Evolutionary conservation across 2,888 invertebrate genomes (phyloP), one percentile per base, ranked within the genome.

Genomic region (Nomada ruficornis): DNA sequence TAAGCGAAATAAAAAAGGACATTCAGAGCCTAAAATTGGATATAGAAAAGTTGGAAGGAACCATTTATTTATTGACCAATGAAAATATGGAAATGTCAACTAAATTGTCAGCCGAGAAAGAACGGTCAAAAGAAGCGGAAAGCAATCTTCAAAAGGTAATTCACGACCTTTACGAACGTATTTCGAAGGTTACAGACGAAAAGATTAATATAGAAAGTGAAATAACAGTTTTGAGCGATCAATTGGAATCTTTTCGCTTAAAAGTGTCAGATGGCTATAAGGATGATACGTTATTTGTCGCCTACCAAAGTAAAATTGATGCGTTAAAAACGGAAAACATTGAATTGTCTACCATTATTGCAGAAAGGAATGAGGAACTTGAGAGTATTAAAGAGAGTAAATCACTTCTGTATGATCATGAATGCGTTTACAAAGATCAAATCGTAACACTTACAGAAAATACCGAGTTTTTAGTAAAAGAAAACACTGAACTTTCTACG

Each of bases 331-430:
- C 69, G 4, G 92, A 91, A 73, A 93, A 92, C 68, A 86, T 87
- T n/a, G 92, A 94, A 64, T 92, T 96, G 36, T 96, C 96, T 0
- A 95, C 94, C 50, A 94, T 95, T 91, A 86, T 96, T 4, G 95
- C 96, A 93, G 96, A 96, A 65, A 94, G 93, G 80, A 94, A 96
- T 73, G 94, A 95, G 72, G 92, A 93, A 62, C 81, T 91, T 1
- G 90, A 92, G 29, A 86, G 75, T n/a, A 60, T 90, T 2, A 91
- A 90, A 65, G 88, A 90, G 59, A 88, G 87, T 44, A 88, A 90
- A 80, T 70, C 87, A 2, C 69, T 88, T 4, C 54, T 87, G 0
- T 89, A 86, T 36, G 89, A 91, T 23, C 91, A 92, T 42, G 89
- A 91, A 5, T 93, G 92, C 26, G 81, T 72, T 11, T 90, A 90